Evolutionary conservation across 2,113 vertebrate species (phyloP).

Genomic region (Platysternon megacephalum): DNA sequence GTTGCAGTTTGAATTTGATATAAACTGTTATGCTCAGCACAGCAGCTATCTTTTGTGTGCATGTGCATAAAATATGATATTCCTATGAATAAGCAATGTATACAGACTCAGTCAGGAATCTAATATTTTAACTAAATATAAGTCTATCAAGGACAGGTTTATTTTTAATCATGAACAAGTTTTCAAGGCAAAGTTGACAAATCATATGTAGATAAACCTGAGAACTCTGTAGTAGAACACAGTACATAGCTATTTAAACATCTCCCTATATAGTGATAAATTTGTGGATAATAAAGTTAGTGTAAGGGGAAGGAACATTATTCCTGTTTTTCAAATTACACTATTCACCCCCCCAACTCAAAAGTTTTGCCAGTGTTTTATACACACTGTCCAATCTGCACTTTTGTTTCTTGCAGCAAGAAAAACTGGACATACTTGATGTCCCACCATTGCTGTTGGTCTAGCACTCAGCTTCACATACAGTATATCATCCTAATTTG

Average conservation of each 20-base stretch:
- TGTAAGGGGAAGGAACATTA: not conserved
- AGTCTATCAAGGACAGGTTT: constrained; percentile 17
- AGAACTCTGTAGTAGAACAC: not conserved
- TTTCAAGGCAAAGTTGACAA: constrained; percentile 63
- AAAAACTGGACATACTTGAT: not conserved
- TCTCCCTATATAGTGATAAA: constrained; percentile 27
- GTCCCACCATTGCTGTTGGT: not conserved
- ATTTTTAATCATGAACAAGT: constrained; percentile 44
- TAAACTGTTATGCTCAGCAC: constrained; percentile 14
- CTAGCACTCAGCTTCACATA: constrained; percentile 6
- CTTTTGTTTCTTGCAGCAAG: not conserved
- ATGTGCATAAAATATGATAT: not conserved
- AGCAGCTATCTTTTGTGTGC: constrained; percentile 18
- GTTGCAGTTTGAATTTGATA: constrained; percentile 30
- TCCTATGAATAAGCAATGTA: constrained; percentile 21
- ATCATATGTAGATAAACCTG: constrained; percentile 16
- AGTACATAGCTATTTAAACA: constrained; percentile 16
- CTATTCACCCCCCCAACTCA: not conserved
- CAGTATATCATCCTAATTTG: not conserved
- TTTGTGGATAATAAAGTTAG: not conserved
- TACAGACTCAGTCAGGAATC: constrained; percentile 40
- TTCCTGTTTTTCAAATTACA: not conserved
- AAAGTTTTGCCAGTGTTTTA: not conserved
- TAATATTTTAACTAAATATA: constrained; percentile 45
- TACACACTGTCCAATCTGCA: not conserved